Evolutionary conservation across 1,140 invertebrate species (phyloP).

Genomic region (Drosophila varians): DNA sequence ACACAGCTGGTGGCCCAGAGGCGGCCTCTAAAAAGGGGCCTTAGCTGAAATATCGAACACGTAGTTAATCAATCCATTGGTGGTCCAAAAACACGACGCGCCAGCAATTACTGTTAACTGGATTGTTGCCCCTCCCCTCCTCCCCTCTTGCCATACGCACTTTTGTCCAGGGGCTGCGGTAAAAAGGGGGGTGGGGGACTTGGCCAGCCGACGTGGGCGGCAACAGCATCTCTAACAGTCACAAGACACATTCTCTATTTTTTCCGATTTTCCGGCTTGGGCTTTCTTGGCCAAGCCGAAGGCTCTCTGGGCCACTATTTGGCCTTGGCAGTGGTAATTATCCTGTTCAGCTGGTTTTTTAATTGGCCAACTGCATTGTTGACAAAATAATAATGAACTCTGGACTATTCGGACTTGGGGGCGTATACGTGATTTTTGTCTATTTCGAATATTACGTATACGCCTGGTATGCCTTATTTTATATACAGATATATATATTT

Average conservation of each 20-base stretch:
- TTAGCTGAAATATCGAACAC: conserved; percentile 67
- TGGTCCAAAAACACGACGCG: conserved; percentile 71
- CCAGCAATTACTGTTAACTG: conserved; percentile 77
- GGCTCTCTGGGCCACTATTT: background rate
- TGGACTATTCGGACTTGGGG: too few species aligned
- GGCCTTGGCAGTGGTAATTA: background rate
- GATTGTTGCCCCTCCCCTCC: conserved; percentile 20
- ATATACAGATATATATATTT: too few species aligned
- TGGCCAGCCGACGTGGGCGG: conserved; percentile 52
- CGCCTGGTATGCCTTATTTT: too few species aligned
- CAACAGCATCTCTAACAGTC: conserved; percentile 66
- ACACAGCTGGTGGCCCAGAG: conserved; percentile 32
- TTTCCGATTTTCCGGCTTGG: conserved; percentile 19
- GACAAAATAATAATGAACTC: too few species aligned
- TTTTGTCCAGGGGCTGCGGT: conserved; percentile 17
- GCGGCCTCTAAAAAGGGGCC: background rate
- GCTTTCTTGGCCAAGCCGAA: background rate
- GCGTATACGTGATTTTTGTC: too few species aligned
- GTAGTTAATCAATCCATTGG: conserved; percentile 80
- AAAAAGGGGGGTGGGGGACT: background rate
- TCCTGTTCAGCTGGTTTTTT: conserved; percentile 3
- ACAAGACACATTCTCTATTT: conserved; percentile 53
- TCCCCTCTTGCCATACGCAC: conserved; percentile 39
- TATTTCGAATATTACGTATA: too few species aligned
- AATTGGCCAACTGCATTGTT: conserved; percentile 15